A percentile compares a stretch with the other conserved stretches of the same genome.
phyloP scores from a whole-genome alignment of 2,797 vertebrate species.

The Chaetophractus vellerosus region DNA sequence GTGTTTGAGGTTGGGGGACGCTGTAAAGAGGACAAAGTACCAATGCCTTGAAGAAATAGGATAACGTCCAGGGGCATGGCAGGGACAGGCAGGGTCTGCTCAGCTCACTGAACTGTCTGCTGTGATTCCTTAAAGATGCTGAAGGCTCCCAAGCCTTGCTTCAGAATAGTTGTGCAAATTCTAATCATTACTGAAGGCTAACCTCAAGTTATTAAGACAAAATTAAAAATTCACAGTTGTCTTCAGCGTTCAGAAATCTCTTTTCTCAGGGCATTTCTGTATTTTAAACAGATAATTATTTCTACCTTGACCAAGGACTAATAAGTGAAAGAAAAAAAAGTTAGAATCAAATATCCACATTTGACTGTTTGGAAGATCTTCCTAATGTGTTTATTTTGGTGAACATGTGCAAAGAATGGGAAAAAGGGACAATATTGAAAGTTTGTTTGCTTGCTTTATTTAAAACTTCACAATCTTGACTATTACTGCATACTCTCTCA shows the following conservation, averaged over 20 bases:
- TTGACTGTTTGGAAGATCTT: slow-evolving; percentile 29
- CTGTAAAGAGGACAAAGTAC: background rate
- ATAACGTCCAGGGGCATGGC: fast-evolving
- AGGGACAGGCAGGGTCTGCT: too few relatives aligned
- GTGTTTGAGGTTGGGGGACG: background rate
- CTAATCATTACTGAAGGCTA: background rate
- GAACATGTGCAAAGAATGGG: background rate
- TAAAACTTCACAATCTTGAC: background rate
- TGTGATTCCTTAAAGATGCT: background rate
- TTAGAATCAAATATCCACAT: background rate
- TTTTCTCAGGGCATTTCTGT: background rate
- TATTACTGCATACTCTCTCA: background rate
- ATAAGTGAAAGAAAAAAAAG: slow-evolving; percentile 1
- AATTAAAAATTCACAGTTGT: background rate
- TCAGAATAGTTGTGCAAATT: background rate
- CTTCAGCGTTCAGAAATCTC: slow-evolving; percentile 2
- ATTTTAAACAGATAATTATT: slow-evolving; percentile 48
- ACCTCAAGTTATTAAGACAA: background rate
- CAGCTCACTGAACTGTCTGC: background rate
- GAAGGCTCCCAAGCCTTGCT: background rate
- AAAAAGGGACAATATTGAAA: background rate
- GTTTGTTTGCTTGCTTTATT: background rate
- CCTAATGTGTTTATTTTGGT: slow-evolving; percentile 17
- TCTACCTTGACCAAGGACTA: slow-evolving; percentile 32
- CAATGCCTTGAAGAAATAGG: background rate